A percentile compares a stretch with the other conserved stretches of the same genome.
Conservation (phyloP, 2,888 invertebrate genomes). For the Blastobasis lacticolella region DNA sequence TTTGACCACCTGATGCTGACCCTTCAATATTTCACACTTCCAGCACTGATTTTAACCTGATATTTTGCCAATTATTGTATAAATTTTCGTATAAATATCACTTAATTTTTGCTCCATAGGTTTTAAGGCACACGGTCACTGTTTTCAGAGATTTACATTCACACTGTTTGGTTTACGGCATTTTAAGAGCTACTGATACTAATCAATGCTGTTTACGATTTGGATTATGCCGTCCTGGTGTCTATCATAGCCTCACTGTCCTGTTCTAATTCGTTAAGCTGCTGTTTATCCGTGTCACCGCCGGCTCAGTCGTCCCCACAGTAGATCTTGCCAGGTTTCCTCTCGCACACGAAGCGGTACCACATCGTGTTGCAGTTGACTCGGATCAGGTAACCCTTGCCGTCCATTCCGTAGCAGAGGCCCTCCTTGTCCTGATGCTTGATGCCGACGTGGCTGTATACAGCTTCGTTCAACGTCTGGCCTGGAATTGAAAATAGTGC, state of each 20-base stretch:
- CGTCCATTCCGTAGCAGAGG: background rate
- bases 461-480: background rate
- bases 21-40: too few relatives aligned
- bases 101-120: too few relatives aligned
- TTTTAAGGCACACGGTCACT: too few relatives aligned
- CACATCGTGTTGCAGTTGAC: background rate
- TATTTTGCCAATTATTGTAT: too few relatives aligned
- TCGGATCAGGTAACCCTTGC: background rate
- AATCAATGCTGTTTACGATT: too few relatives aligned
- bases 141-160: too few relatives aligned
- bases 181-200: too few relatives aligned
- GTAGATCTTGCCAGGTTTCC: background rate
- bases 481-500: background rate
- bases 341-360: background rate
- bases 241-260: background rate
- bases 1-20: too few relatives aligned
- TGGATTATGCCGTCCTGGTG: too few relatives aligned
- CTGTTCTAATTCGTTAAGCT: background rate
- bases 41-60: too few relatives aligned
- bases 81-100: too few relatives aligned
- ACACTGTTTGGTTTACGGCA: too few relatives aligned
- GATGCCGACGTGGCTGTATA: background rate
- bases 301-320: background rate
- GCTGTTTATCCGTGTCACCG: background rate
- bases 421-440: background rate